Conservation (phyloP, 35 echinoderm and acorn worm species). For the Anneissia japonica region DNA sequence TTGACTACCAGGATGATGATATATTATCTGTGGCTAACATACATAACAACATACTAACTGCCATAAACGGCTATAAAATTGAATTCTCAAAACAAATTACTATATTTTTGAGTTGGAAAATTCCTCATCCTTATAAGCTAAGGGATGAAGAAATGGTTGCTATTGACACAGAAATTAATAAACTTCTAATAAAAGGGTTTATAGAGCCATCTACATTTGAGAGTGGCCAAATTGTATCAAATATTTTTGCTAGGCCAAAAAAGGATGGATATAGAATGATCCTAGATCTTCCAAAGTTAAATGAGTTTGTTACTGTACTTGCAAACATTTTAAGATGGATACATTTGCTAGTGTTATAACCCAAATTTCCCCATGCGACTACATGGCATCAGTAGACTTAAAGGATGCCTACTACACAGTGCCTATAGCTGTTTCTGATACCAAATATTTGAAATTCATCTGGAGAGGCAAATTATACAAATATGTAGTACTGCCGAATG, state of each 20-base stretch:
- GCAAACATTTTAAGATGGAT: slow-evolving; percentile 13
- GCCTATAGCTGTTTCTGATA: too few species aligned
- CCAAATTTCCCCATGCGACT: neutral
- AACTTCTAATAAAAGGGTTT: neutral
- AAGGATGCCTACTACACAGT: too few species aligned
- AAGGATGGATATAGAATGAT: neutral
- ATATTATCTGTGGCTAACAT: too few species aligned
- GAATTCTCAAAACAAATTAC: neutral
- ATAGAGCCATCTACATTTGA: neutral
- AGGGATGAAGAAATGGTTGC: neutral
- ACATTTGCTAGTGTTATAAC: neutral
- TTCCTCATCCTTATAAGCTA: neutral
- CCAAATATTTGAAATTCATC: too few species aligned
- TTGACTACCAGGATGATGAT: too few species aligned
- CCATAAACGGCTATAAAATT: neutral
- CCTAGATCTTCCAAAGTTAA: neutral
- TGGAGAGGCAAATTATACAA: too few species aligned
- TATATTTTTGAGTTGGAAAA: neutral
- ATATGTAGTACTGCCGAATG: too few species aligned
- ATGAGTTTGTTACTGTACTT: neutral
- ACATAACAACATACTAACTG: neutral
- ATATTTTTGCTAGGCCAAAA: neutral
- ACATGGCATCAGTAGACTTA: neutral
- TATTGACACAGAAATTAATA: neutral
- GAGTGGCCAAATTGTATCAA: neutral